Evolutionary conservation across 2,797 vertebrate species (phyloP), one percentile per base, ranked within the genome.

Genomic region (Lepus oiostolus): DNA sequence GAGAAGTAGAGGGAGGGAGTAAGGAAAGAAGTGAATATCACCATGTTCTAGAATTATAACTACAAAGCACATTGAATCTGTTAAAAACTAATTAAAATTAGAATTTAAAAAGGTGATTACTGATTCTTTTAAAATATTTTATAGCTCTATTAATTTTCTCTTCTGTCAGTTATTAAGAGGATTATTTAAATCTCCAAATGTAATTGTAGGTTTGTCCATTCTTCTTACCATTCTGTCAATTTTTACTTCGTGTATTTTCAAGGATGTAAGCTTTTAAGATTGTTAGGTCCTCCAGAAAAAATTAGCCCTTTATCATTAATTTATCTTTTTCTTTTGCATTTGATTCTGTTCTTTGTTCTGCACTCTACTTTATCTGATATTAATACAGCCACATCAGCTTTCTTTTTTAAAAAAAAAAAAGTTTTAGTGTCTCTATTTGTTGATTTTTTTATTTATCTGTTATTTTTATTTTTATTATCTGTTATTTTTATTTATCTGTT

Each of bases 321-420:
- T 63, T 50, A 88, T 9, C 67, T 75, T 79, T 50, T 88, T 81
- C 42, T 42, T 42, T 42, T 92, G 22, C 89, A 12, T 72, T 81
- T 77, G 42, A 22, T 90, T 94, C 30, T 65, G 70, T 21, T 74
- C 19, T 95, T 80, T 86, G 26, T 19, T 93, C 30, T 93, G 82
- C 79, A 52, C 86, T 79, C 13, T 91, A 38, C 47, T 90, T 74
- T 67, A 9, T 22, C 19, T 42, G 2, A 3, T 85, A 79, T 21
- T 91, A 47, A 71, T n/a, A 26, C 10, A 65, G 85, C 16, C 11
- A 65, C 11, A 54, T 4, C 11, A 72, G 13, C 2, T 90, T 85
- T 65, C 50, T 90, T 93, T 87, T 87, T 42, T 8, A 1, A 42
- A 42, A 42, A 42, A 42, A 42, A 42, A 42, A 42, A 42, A 42